A percentile compares a stretch with the other conserved stretches of the same genome.
Conservation (phyloP, 2,797 vertebrate genomes). For the Helostoma temminkii region DNA sequence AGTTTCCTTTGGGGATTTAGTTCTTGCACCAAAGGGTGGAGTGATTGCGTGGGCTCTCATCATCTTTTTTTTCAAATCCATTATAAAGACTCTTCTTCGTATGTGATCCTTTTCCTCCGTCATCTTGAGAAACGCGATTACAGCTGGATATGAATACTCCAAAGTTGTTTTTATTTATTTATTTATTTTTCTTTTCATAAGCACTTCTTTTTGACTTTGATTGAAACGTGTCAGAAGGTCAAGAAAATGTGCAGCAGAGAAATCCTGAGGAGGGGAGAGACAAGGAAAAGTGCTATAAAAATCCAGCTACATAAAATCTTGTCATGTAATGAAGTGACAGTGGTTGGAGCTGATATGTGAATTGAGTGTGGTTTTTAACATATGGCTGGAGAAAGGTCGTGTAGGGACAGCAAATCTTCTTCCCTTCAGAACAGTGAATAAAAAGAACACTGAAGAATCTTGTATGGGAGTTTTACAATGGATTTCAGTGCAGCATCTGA, state of each 20-base stretch:
- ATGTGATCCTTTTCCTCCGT: constrained; percentile 67
- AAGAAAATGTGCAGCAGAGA: constrained; percentile 27
- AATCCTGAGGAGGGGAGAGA: constrained; percentile 25
- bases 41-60: constrained; percentile 79
- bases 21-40: constrained; percentile 80
- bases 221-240: constrained; percentile 47
- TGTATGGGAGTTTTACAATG: constrained; percentile 33
- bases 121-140: constrained; percentile 74
- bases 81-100: constrained; percentile 74
- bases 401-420: constrained; percentile 36
- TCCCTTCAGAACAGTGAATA: constrained; percentile 48
- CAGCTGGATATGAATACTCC: constrained; percentile 62
- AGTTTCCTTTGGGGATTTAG: constrained; percentile 80
- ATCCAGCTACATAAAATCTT: constrained; percentile 52
- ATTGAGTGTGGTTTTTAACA: constrained; percentile 49
- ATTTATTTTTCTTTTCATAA: constrained; percentile 14
- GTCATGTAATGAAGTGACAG: constrained; percentile 33
- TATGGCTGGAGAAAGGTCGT: constrained; percentile 32
- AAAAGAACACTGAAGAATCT: constrained; percentile 47
- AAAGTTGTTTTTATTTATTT: constrained; percentile 24
- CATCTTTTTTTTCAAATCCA: constrained; percentile 69
- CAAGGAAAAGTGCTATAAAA: constrained; percentile 22
- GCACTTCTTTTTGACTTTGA: constrained; percentile 64
- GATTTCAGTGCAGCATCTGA: constrained; percentile 56
- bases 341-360: constrained; percentile 48